Evolutionary conservation across 2,888 invertebrate genomes (phyloP).

Genomic region (Drosophila paucipuncta): DNA sequence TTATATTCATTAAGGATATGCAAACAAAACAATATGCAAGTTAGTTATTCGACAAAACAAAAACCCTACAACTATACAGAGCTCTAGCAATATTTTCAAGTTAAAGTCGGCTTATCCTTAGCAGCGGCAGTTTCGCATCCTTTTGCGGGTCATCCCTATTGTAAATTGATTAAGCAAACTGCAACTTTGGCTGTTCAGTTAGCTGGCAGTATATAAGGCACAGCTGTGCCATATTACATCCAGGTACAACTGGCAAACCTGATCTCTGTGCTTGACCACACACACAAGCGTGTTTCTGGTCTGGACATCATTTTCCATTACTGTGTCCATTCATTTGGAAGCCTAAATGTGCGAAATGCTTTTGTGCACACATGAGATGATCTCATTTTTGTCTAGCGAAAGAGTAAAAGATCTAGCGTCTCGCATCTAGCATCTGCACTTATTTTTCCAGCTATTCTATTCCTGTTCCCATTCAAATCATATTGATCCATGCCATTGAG

Average conservation of each 20-base stretch:
- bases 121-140: slow-evolving; percentile 27
- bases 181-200: slow-evolving; percentile 72
- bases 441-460: slow-evolving; percentile 12
- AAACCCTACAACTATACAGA: slow-evolving; percentile 48
- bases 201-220: slow-evolving; percentile 37
- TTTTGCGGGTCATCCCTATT: slow-evolving; percentile 43
- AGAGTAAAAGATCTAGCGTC: slow-evolving; percentile 50
- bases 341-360: slow-evolving; percentile 75
- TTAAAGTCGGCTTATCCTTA: slow-evolving; percentile 77
- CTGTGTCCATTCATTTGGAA: slow-evolving; percentile 71
- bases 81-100: slow-evolving; percentile 75
- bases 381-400: slow-evolving; percentile 73
- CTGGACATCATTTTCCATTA: slow-evolving; percentile 2
- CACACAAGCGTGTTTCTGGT: slow-evolving; percentile 30
- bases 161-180: slow-evolving; percentile 70
- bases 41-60: slow-evolving; percentile 62
- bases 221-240: slow-evolving; percentile 56
- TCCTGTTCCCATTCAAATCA: slow-evolving; percentile 45
- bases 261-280: slow-evolving; percentile 55
- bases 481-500: slow-evolving; percentile 74
- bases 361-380: slow-evolving; percentile 75
- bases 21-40: slow-evolving; percentile 67
- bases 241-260: slow-evolving; percentile 42
- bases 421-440: slow-evolving; percentile 47
- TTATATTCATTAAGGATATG: slow-evolving; percentile 70